Evolutionary conservation across 2,888 invertebrate genomes (phyloP).

Genomic region (Cactoblastis cactorum): DNA sequence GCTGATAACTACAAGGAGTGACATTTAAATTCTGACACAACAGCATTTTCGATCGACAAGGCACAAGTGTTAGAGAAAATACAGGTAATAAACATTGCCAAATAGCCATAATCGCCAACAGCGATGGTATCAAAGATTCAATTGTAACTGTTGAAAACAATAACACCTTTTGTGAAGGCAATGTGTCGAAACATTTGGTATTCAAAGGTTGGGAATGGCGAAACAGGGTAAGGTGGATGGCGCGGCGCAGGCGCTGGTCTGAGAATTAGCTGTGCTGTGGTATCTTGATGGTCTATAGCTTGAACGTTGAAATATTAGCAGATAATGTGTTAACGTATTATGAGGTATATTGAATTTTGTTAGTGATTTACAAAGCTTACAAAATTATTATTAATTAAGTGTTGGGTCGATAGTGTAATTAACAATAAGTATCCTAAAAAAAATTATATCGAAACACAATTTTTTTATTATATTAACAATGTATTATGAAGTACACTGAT

Average conservation of each 20-base stretch:
- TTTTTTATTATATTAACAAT: too few relatives aligned
- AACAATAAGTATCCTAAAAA: too few relatives aligned
- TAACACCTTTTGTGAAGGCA: constrained; percentile 43
- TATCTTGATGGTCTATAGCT: constrained; percentile 3
- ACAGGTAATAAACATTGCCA: constrained; percentile 1
- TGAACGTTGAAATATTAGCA: background rate
- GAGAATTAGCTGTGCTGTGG: background rate
- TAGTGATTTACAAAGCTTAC: background rate
- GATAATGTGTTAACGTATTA: background rate
- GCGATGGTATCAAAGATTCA: constrained; percentile 19
- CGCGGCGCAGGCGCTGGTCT: background rate
- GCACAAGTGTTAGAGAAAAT: background rate
- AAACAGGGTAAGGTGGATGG: constrained; percentile 29
- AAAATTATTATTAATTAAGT: too few relatives aligned
- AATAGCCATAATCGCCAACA: constrained; percentile 1
- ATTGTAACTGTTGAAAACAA: constrained; percentile 27
- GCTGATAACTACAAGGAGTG: too few relatives aligned
- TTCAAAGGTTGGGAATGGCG: constrained; percentile 52
- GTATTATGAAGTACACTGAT: too few relatives aligned
- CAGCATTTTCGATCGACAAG: too few relatives aligned
- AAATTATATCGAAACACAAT: too few relatives aligned
- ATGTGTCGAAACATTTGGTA: constrained; percentile 52
- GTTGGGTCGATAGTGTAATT: too few relatives aligned
- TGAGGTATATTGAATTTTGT: too few relatives aligned
- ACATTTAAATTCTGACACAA: too few relatives aligned